Conservation (phyloP, 2,888 invertebrate species). For the Sarcophaga rosellei region DNA sequence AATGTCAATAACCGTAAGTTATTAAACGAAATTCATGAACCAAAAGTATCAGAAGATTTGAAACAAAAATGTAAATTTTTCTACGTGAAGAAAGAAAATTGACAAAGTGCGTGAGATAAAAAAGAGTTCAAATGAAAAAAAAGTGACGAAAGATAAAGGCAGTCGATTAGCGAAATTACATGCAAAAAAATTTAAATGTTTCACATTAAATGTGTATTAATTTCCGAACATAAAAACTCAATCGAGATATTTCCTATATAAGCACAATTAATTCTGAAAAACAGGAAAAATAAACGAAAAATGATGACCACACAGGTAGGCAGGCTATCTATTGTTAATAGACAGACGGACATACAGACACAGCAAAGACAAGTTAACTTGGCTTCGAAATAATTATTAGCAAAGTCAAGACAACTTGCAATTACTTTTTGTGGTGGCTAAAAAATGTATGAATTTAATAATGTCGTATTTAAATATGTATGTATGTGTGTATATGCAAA, state of each 20-base stretch:
- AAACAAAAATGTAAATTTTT: constrained; percentile 47
- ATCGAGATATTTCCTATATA: background rate
- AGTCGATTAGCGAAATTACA: constrained; percentile 24
- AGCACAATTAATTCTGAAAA: background rate
- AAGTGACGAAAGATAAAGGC: constrained; percentile 37
- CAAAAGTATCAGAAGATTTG: constrained; percentile 41
- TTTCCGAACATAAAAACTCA: background rate
- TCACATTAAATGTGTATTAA: constrained; percentile 21
- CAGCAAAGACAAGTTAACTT: constrained; percentile 22
- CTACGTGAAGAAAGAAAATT: constrained; percentile 58
- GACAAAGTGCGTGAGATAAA: constrained; percentile 65
- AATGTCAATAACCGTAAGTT: constrained; percentile 81
- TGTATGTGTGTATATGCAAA: background rate
- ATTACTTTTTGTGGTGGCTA: constrained; percentile 18
- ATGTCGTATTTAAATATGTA: background rate
- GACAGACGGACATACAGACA: background rate
- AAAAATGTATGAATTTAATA: background rate
- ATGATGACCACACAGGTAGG: constrained; percentile 63
- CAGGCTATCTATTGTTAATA: background rate
- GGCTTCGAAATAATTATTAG: constrained; percentile 17
- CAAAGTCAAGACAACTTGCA: constrained; percentile 31
- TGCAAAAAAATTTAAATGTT: constrained; percentile 19
- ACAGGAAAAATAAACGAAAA: background rate
- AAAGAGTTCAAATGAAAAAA: constrained; percentile 28
- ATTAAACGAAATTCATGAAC: background rate